A percentile compares a stretch with the other conserved stretches of the same genome.
Conservation (phyloP, 2,113 vertebrate species). For the Dasyornis broadbenti region DNA sequence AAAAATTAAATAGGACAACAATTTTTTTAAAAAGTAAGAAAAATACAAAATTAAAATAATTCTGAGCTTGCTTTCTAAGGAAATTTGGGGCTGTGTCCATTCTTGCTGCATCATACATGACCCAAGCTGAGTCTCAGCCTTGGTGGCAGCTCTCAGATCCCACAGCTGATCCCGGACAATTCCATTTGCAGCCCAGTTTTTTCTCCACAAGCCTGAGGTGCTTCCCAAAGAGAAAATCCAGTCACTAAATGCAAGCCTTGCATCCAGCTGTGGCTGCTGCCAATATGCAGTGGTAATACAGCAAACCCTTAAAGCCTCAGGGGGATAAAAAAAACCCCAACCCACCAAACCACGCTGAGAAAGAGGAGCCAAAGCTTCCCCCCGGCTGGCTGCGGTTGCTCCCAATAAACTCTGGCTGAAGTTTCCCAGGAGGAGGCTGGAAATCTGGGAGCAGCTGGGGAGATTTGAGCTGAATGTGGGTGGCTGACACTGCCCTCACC, state of each 20-base stretch:
- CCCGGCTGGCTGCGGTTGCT: rapidly evolving
- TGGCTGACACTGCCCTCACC: background rate
- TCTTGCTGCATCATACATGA: background rate
- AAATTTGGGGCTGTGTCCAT: background rate
- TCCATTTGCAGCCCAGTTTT: background rate
- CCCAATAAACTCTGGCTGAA: background rate
- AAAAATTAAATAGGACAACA: background rate
- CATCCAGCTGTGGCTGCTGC: background rate
- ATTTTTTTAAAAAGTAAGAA: background rate
- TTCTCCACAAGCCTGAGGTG: background rate
- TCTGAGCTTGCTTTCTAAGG: background rate
- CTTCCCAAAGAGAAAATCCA: background rate
- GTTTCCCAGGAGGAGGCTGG: background rate
- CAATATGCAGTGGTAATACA: background rate
- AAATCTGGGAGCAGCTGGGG: background rate
- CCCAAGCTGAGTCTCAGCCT: background rate
- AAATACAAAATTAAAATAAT: background rate
- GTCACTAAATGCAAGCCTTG: background rate
- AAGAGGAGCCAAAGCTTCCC: background rate
- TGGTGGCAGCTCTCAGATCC: rapidly evolving
- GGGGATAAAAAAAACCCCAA: background rate
- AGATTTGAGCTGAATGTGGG: background rate
- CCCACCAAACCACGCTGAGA: background rate
- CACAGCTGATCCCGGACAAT: background rate
- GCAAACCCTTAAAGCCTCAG: background rate